Conservation (phyloP, 2,797 vertebrate genomes). For the Sphenodon punctatus region DNA sequence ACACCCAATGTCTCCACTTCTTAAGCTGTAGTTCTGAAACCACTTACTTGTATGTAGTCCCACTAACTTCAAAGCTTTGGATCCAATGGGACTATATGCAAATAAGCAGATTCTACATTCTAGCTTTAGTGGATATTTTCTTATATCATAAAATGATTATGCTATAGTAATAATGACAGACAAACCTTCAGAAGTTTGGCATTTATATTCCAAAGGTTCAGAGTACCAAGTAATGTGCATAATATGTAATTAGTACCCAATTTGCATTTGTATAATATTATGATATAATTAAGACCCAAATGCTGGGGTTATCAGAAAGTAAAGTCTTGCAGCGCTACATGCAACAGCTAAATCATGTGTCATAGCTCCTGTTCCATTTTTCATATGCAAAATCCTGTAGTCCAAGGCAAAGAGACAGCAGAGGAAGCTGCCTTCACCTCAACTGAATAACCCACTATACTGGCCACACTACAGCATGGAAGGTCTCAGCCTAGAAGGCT, state of each 20-base stretch:
- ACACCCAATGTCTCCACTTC: too few relatives aligned
- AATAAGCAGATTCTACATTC: too few relatives aligned
- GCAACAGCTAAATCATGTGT: constrained; percentile 8
- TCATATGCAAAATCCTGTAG: neutral
- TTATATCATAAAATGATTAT: neutral
- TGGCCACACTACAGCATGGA: too few relatives aligned
- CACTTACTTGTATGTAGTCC: too few relatives aligned
- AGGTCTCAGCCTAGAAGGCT: too few relatives aligned
- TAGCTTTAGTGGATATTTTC: neutral
- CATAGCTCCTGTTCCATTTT: neutral
- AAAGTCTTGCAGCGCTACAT: neutral
- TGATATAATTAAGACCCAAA: neutral
- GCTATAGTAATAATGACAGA: rapidly evolving
- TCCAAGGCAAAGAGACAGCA: neutral
- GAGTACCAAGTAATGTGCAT: neutral
- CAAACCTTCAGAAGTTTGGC: neutral
- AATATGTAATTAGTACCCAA: neutral
- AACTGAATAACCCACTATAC: too few relatives aligned
- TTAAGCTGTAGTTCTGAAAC: too few relatives aligned
- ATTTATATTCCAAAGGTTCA: neutral
- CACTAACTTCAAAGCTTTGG: too few relatives aligned
- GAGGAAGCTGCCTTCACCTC: too few relatives aligned
- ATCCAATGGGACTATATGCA: too few relatives aligned
- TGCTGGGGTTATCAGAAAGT: neutral
- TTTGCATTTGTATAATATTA: neutral